Evolutionary conservation across 2,113 vertebrate genomes (phyloP), one percentile per base, ranked within the genome.

Genomic region (Sapajus apella): DNA sequence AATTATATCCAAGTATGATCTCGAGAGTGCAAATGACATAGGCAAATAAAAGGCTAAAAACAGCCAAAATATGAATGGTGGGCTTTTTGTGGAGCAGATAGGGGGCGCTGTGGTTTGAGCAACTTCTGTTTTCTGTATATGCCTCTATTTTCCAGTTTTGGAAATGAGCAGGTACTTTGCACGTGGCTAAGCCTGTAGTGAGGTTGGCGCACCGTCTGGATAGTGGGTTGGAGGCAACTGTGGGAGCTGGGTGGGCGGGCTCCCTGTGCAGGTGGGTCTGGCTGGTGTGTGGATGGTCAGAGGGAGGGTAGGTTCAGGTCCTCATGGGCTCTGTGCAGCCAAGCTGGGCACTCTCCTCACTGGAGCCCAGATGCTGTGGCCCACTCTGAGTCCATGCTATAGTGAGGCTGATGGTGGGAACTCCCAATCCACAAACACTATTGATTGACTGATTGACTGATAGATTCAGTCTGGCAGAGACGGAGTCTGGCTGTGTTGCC

Each of bases 31-130:
- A 58, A 82, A 50, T 30, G 3, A 82, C 0, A 3, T n/a, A 79
- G 32, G 30, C 73, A 86, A 58, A 50, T 64, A 17, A n/a, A 90
- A 52, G 47, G 45, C 35, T n/a, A 40, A 82, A 88, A 95, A 37
- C 0, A 16, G 1, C 16, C 52, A 20, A 73, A 61, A 43, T 3
- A 12, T 6, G 43, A 64, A 2, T 43, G 5, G 9, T 13, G 1
- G 37, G 50, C 0, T 11, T 45, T 35, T 18, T 13, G 9, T 3
- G 17, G 30, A 17, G 6, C 13, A 6, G 11, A 6, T 5, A 43
- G 25, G 12, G 0, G 13, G 0, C 9, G 40, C 56, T 21, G 37
- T 64, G 73, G 13, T 70, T 23, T 0, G 6, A 68, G 12, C 25
- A 30, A 58, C 61, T 27, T 23, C 37, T 14, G 35, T 32, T 21